A percentile compares a stretch with the other conserved stretches of the same genome.
Evolutionary conservation across 2,113 vertebrate genomes (phyloP).

Genomic region (Felis catus): F.catus_Fca126_mat1.0 CM031425.1:57472001-57472500

Average conservation of each 20-base stretch:
- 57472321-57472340: neutral
- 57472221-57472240: neutral
- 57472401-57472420: fast-evolving
- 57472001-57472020: neutral
- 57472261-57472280: neutral
- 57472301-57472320: no score
- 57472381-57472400: neutral
- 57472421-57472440: fast-evolving
- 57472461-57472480: no score
- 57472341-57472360: fast-evolving
- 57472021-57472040: neutral
- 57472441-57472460: neutral
- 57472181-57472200: neutral
- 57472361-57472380: neutral
- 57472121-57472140: neutral
- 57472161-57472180: neutral
- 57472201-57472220: neutral
- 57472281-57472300: neutral
- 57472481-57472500: neutral
- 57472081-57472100: neutral
- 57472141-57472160: neutral
- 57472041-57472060: neutral
- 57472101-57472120: neutral
- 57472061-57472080: neutral
- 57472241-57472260: fast-evolving